Evolutionary conservation across 2,888 invertebrate genomes (phyloP).

Genomic region (Sarcophaga caerulescens): DNA sequence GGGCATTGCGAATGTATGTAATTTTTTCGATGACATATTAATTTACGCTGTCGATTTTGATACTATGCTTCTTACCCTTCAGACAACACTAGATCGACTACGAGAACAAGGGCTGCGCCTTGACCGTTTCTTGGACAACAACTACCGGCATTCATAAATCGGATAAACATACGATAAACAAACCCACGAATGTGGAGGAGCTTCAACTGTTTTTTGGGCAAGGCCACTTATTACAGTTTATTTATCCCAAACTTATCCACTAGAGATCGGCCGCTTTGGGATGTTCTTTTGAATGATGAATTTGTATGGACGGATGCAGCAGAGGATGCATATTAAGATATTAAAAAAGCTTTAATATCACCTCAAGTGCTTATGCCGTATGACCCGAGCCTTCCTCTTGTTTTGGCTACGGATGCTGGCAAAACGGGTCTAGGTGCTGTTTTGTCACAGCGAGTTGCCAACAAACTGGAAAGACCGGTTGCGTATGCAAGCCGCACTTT

Average conservation of each 20-base stretch:
- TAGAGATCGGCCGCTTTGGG: slow-evolving; percentile 15
- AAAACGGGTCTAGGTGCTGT: slow-evolving; percentile 1
- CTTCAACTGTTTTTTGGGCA: slow-evolving; percentile 18
- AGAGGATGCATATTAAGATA: slow-evolving; percentile 22
- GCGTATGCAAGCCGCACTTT: slow-evolving; percentile 20
- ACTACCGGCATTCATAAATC: slow-evolving; percentile 50
- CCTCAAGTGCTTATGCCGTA: too few relatives aligned
- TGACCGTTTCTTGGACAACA: slow-evolving; percentile 50
- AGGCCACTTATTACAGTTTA: slow-evolving; percentile 22
- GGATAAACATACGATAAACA: slow-evolving; percentile 40
- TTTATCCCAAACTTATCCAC: slow-evolving; percentile 27
- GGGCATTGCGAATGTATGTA: slow-evolving; percentile 10
- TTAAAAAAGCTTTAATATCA: not conserved
- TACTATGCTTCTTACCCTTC: not conserved
- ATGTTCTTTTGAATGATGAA: not conserved
- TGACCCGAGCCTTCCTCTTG: too few relatives aligned
- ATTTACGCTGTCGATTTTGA: slow-evolving; percentile 19
- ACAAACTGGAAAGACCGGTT: slow-evolving; percentile 7
- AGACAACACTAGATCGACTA: not conserved
- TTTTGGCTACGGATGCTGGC: too few relatives aligned
- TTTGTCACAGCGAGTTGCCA: not conserved
- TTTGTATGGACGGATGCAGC: slow-evolving; percentile 2
- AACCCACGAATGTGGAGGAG: slow-evolving; percentile 34
- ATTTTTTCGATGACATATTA: slow-evolving; percentile 34
- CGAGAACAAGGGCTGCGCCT: slow-evolving; percentile 14